Evolutionary conservation across 2,888 invertebrate genomes (phyloP).

Genomic region (Cephus pulcher): DNA sequence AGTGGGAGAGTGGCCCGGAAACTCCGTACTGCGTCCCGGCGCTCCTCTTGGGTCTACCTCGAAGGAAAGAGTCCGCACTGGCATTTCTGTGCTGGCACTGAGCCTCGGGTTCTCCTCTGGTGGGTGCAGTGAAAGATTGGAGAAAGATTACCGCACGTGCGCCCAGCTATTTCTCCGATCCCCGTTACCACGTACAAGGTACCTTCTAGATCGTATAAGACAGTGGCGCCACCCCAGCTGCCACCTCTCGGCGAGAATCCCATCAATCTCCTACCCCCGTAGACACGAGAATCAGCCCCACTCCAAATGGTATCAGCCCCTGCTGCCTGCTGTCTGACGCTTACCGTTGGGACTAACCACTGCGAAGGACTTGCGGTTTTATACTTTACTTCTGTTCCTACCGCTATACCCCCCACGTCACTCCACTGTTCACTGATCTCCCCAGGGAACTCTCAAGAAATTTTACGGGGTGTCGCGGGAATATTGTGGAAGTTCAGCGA

Average conservation of each 20-base stretch:
- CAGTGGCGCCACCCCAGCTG: background rate
- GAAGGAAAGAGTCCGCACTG: conserved; percentile 3
- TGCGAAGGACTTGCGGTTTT: background rate
- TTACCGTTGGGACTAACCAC: background rate
- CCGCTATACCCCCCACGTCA: background rate
- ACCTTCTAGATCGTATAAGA: background rate
- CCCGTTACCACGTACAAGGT: background rate
- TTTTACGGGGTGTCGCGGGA: background rate
- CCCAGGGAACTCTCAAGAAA: background rate
- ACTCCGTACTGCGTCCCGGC: background rate
- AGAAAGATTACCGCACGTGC: conserved; percentile 57
- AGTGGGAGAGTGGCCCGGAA: conserved; percentile 7
- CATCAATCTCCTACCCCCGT: background rate
- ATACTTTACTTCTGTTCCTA: background rate
- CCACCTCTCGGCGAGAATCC: background rate
- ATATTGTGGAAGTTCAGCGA: background rate
- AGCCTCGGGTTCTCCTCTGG: background rate
- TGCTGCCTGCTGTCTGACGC: background rate
- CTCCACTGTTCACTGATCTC: background rate
- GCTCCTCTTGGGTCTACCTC: background rate
- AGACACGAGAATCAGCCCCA: background rate
- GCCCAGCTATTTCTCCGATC: conserved; percentile 19
- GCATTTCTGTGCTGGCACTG: background rate
- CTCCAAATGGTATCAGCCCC: background rate
- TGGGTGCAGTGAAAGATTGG: conserved; percentile 48